phyloP scores from a whole-genome alignment of 2,797 vertebrate genomes.

The Hybognathus amarus region DNA sequence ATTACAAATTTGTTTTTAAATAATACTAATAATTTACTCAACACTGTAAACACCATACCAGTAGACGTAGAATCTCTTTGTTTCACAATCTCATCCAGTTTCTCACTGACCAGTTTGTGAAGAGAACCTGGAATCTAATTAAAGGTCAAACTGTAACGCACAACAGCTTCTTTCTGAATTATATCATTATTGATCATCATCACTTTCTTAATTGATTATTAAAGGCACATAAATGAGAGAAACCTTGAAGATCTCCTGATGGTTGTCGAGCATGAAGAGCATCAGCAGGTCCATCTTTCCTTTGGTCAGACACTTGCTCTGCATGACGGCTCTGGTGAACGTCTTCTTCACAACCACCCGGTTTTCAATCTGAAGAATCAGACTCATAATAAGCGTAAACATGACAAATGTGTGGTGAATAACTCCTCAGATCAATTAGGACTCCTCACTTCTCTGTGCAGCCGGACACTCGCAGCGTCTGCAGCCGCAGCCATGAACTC shows the following conservation, averaged over 20 bases:
- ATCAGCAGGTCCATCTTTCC: conserved; percentile 90
- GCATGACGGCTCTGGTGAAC: conserved; percentile 87
- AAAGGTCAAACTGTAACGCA: background rate
- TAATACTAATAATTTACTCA: background rate
- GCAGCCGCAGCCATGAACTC: conserved; percentile 90
- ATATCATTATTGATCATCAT: background rate
- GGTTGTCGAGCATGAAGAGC: conserved; percentile 92
- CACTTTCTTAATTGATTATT: background rate
- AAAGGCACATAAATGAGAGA: background rate
- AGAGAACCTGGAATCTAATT: conserved; percentile 89
- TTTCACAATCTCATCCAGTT: conserved; percentile 55
- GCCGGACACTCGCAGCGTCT: conserved; percentile 77
- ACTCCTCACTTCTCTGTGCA: conserved; percentile 85
- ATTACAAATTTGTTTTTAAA: background rate
- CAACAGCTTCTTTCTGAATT: background rate
- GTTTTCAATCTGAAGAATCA: conserved; percentile 84
- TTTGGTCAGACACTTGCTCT: conserved; percentile 84
- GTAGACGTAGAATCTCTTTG: conserved; percentile 26
- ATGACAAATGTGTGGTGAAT: no score
- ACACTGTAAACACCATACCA: conserved; percentile 21
- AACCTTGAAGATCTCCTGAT: conserved; percentile 92
- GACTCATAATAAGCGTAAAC: background rate
- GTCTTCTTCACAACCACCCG: conserved; percentile 87
- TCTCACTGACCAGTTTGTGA: conserved; percentile 91
- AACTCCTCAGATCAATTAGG: background rate